phyloP scores from a whole-genome alignment of 2,888 invertebrate species.

The Aradus depressus region DNA sequence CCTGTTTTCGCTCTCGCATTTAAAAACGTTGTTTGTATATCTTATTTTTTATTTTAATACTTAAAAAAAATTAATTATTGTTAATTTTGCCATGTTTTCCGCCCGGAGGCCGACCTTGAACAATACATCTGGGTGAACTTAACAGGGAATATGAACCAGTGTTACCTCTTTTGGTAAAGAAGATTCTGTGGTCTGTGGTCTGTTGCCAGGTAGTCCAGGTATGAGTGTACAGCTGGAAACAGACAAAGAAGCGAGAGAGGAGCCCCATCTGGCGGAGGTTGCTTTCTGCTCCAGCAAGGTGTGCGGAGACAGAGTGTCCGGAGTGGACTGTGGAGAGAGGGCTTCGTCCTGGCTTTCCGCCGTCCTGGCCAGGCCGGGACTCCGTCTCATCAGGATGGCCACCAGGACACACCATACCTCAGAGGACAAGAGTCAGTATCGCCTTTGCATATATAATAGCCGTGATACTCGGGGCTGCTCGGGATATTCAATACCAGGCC shows the following conservation, averaged over 20 bases:
- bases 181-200: not conserved
- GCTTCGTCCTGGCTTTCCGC: slow-evolving; percentile 70
- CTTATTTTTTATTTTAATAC: not conserved
- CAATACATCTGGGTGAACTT: too few species aligned
- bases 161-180: too few species aligned
- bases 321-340: slow-evolving; percentile 72
- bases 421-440: too few species aligned
- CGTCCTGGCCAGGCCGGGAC: slow-evolving; percentile 54
- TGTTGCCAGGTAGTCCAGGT: slow-evolving; percentile 4
- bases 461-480: too few species aligned
- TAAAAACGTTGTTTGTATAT: not conserved
- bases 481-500: too few species aligned
- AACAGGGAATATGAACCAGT: too few species aligned
- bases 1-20: too few species aligned
- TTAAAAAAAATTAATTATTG: not conserved
- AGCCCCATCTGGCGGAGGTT: slow-evolving; percentile 34
- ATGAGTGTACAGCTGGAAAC: slow-evolving; percentile 6
- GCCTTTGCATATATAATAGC: too few species aligned
- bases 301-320: slow-evolving; percentile 68
- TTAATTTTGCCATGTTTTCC: too few species aligned
- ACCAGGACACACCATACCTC: too few species aligned
- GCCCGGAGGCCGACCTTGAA: too few species aligned
- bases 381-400: slow-evolving; percentile 58
- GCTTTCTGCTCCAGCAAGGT: slow-evolving; percentile 66
- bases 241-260: not conserved